Base-by-base conservation (phyloP, 2,888 invertebrate species). In the Temnothorax rugatulus region DNA sequence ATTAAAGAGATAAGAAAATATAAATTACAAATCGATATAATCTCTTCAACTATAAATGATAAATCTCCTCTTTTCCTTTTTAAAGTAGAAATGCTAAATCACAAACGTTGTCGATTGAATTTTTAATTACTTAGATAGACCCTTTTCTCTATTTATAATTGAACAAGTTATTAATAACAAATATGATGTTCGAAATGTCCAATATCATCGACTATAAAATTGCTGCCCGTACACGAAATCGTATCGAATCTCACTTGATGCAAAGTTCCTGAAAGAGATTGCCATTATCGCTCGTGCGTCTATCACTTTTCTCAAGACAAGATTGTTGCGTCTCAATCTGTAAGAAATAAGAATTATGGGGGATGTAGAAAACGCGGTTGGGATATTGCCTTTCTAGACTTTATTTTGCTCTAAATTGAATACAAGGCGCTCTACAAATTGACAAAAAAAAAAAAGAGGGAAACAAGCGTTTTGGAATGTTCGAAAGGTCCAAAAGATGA, bases 391-490 rank as follows among this genome's bases (percentile, higher is more conserved):
- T 94, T 94, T 94, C 94, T 94, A 95, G 94, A 94, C 94, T 95
- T 95, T 95, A 95, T 95, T 95, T 94, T 93, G 93, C 94, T 94
- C 92, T 93, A 93, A 94, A 94, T 94, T 91, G 92, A 94, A 93
- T 95, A 95, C 94, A 95, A 94, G 92, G 91, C 92, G 92, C 92
- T 94, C 93, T 94, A 94, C 94, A 94, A 94, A 93, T 93, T 92
- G 91, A 92, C 90, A 92, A 92, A 92, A 90, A 87, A 92, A 90
- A 87, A 87, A 90, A 93, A 68, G 89, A 91, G 90, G 90, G 90
- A 90, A 91, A 91, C 89, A 89, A 91, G 91, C 91, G 88, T 91
- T 93, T 92, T 94, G 94, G 94, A 94, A 94, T 94, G 95, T 94
- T 92, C 87, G 88, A 93, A 92, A 92, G 73, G 88, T 92, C 91